Evolutionary conservation across 2,888 invertebrate genomes (phyloP).

Genomic region (Drosophila mimica): DNA sequence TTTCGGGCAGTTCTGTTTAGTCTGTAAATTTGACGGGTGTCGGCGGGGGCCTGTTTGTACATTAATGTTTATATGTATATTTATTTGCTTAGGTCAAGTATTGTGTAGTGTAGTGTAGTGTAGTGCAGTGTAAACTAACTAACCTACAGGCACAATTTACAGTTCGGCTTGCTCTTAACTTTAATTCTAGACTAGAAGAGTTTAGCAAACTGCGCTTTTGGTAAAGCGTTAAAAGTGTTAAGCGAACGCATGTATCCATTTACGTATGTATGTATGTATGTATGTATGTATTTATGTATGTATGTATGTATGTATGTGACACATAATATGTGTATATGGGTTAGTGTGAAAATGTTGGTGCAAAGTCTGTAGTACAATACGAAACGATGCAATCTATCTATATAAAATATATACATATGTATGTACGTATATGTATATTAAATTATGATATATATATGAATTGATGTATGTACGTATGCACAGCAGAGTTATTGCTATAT

Average conservation of each 20-base stretch:
- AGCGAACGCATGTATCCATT: neutral
- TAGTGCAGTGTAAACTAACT: conserved; percentile 16
- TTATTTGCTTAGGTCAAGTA: conserved; percentile 8
- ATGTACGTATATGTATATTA: neutral
- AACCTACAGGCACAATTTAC: conserved; percentile 14
- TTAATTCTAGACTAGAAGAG: conserved; percentile 1
- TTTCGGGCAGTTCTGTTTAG: neutral
- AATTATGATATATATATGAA: neutral
- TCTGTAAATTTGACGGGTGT: neutral
- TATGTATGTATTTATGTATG: conserved; percentile 9
- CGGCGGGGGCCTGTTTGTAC: neutral
- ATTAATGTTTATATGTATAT: conserved; percentile 2
- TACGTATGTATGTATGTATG: neutral
- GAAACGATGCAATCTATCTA: conserved; percentile 17
- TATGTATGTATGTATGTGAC: neutral
- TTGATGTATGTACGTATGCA: neutral
- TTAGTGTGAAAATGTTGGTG: conserved; percentile 2
- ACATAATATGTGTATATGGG: neutral
- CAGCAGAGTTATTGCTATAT: conserved; percentile 3
- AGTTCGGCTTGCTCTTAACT: conserved; percentile 26
- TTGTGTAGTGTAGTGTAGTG: neutral
- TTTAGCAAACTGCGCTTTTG: conserved; percentile 23
- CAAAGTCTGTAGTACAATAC: conserved; percentile 18
- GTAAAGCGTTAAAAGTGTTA: conserved; percentile 22
- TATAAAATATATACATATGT: conserved; percentile 1